Evolutionary conservation across 1,140 invertebrate genomes (phyloP), one percentile per base, ranked within the genome.

Genomic region (Sesamia nonagrioides): DNA sequence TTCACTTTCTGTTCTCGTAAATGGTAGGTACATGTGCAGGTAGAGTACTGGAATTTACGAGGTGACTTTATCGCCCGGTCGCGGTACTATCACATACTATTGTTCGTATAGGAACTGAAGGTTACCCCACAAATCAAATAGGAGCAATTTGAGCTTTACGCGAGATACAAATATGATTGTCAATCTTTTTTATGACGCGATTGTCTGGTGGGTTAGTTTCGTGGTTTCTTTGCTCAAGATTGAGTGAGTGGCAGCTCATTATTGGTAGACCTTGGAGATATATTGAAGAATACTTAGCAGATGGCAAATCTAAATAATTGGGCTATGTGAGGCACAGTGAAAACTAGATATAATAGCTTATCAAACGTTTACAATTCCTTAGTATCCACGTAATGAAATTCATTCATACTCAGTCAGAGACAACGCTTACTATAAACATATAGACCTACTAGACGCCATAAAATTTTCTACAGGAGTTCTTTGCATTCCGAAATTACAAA

Each of bases 1-100:
- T 81, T 81, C 79, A 78, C 79, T 81, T 78, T 78, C 78, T 48
- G 54, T 35, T 17, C 15, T 68, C 75, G 45, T 77, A 73, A 73
- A 77, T 68, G 69, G 75, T n/a, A 58, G n/a, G n/a, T n/a, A n/a
- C 50, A 42, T 15, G 18, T 27, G 37, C 37, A 58, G 17, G 54
- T 35, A 35, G 17, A 73, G 71, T 45, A 35, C 37, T 17, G 11
- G 8, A n/a, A 42, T 63, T 63, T 63, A 63, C 33, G 60, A 42
- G 6, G 15, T 40, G 6, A n/a, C 35, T 63, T 63, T 63, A 63
- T 63, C 9, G n/a, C 37, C 9, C 0, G 37, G 17, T 8, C 27
- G 18, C 40, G 35, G n/a, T 63, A 42, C 6, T 63, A 18, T 63
- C 37, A 61, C 58, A n/a, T 21, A 40, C 60, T 42, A 63, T 63